Percentiles rank a stretch among this genome's conserved stretches.
Evolutionary conservation across 2,113 vertebrate species (phyloP).

Genomic region (Sialia sialis): DNA sequence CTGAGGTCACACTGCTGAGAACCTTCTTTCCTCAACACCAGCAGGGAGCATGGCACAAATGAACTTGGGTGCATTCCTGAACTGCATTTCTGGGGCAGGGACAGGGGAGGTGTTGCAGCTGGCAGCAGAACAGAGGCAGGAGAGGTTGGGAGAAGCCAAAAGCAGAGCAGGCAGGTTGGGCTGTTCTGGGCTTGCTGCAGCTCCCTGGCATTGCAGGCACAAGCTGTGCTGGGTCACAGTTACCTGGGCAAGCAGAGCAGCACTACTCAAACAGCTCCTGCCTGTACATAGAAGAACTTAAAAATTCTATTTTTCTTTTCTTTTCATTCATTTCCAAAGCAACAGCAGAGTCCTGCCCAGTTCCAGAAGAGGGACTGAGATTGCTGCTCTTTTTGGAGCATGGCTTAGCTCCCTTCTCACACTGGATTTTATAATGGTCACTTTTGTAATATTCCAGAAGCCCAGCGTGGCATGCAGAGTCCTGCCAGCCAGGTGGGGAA

Average conservation of each 20-base stretch:
- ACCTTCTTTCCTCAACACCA: not conserved
- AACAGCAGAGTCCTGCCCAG: not conserved
- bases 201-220: not conserved
- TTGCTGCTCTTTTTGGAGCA: not conserved
- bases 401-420: not conserved
- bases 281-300: not conserved
- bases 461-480: not conserved
- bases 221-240: not conserved
- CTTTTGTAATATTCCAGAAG: not conserved
- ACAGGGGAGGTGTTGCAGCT: not conserved
- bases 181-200: not conserved
- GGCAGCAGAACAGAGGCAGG: not conserved
- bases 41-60: rapidly evolving
- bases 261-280: not conserved
- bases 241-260: not conserved
- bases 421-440: not conserved
- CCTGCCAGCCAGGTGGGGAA: not conserved
- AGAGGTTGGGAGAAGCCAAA: not conserved
- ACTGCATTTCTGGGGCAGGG: not conserved
- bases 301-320: not conserved
- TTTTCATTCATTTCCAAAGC: not conserved
- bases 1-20: not conserved
- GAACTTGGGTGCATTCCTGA: not conserved
- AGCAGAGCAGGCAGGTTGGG: not conserved
- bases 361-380: not conserved